Conservation (phyloP, 2,888 invertebrate genomes). For the Melikaiella ostensackeni region DNA sequence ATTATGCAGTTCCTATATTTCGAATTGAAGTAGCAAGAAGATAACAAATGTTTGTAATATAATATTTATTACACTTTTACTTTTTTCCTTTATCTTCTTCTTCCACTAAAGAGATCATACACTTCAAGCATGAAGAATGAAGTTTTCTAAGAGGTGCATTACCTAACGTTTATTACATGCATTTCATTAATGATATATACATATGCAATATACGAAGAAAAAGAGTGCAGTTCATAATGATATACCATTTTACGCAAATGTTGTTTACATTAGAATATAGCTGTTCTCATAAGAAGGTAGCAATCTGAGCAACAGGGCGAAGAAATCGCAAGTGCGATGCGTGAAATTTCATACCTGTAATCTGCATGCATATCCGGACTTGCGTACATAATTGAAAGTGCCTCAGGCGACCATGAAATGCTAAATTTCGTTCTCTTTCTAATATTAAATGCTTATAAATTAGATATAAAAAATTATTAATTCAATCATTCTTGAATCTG, state of each 20-base stretch:
- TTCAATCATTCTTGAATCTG: too few relatives aligned
- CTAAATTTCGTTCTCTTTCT: neutral
- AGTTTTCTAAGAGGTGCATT: neutral
- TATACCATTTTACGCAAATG: conserved; percentile 4
- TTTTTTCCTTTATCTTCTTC: neutral
- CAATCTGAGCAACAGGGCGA: conserved; percentile 5
- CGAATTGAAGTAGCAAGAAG: neutral
- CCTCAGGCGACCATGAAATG: neutral
- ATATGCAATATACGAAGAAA: neutral
- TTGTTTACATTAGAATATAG: conserved; percentile 33
- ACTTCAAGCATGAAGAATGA: neutral
- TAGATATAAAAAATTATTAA: too few relatives aligned
- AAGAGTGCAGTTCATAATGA: neutral
- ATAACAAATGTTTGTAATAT: neutral
- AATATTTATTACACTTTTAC: neutral
- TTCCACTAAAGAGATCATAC: neutral
- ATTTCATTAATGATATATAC: neutral
- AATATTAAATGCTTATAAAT: neutral
- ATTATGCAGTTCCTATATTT: neutral
- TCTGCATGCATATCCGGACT: conserved; percentile 32
- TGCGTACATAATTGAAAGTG: conserved; percentile 27
- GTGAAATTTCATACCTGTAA: conserved; percentile 37
- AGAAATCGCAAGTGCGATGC: conserved; percentile 12
- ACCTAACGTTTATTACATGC: neutral
- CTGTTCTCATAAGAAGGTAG: neutral